phyloP scores from a whole-genome alignment of 1,140 invertebrate species.

The Metopolophium dirhodum region DNA sequence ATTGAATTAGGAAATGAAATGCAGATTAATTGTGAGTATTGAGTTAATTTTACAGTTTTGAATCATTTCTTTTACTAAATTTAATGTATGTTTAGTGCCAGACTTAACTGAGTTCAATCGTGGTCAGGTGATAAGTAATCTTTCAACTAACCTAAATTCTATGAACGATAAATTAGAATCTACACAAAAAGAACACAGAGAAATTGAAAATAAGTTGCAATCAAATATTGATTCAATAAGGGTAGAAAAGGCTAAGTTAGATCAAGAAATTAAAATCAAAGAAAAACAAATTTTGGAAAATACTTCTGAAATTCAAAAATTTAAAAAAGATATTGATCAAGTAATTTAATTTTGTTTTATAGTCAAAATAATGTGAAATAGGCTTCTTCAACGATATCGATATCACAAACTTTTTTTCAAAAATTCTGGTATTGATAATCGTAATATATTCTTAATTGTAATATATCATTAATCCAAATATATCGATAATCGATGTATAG shows the following conservation, averaged over 20 bases:
- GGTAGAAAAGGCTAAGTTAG: slow-evolving; percentile 63
- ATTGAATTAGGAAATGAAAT: slow-evolving; percentile 33
- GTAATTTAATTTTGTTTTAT: slow-evolving; percentile 50
- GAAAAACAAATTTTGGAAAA: slow-evolving; percentile 65
- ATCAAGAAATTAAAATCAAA: slow-evolving; percentile 64
- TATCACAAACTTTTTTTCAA: no score
- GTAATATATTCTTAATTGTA: no score
- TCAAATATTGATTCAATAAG: slow-evolving; percentile 64
- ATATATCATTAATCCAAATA: no score
- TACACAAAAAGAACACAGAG: slow-evolving; percentile 58
- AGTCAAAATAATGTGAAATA: slow-evolving; percentile 31
- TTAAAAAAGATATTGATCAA: slow-evolving; percentile 61
- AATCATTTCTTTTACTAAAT: background rate
- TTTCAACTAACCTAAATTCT: slow-evolving; percentile 51
- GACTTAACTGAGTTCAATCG: slow-evolving; percentile 7
- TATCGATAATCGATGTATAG: no score
- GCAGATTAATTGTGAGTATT: slow-evolving; percentile 50
- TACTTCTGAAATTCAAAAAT: slow-evolving; percentile 61
- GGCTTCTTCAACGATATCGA: no score
- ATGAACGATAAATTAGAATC: slow-evolving; percentile 57
- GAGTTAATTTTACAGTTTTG: background rate
- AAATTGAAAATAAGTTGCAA: slow-evolving; percentile 64
- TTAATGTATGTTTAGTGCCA: background rate
- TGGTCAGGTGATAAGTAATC: slow-evolving; percentile 36
- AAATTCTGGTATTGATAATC: no score